These are phyloP conservation scores for Hylaea fasciaria DNA, from an alignment of 2,888 invertebrate genomes.

Conservation along the genomic window DNA sequence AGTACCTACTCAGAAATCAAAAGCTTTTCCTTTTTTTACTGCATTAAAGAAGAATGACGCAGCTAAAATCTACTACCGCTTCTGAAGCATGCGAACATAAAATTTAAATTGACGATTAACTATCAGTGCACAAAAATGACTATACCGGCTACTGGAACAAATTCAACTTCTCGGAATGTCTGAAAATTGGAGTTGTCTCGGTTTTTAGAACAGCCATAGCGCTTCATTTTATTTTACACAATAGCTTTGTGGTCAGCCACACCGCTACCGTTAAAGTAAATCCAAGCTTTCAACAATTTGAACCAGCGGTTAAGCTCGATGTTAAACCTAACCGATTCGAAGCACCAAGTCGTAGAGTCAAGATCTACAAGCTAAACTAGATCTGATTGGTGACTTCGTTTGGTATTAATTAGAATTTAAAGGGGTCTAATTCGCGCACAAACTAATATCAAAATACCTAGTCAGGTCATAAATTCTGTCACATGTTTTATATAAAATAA, in stretches of 20 bases:
- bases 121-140: neutral
- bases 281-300: constrained; percentile 11
- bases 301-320: constrained; percentile 12
- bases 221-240: constrained; percentile 37
- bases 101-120: too few relatives aligned
- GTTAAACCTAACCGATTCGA: neutral
- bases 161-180: constrained; percentile 10
- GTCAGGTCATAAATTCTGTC: too few relatives aligned
- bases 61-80: too few relatives aligned
- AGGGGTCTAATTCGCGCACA: too few relatives aligned
- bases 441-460: too few relatives aligned
- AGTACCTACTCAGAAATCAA: too few relatives aligned
- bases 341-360: neutral
- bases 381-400: too few relatives aligned
- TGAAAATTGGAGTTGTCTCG: neutral
- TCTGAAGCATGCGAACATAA: too few relatives aligned
- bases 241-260: constrained; percentile 39
- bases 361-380: neutral
- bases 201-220: constrained; percentile 18
- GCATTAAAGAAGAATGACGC: too few relatives aligned
- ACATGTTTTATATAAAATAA: too few relatives aligned
- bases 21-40: too few relatives aligned
- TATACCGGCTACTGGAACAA: neutral
- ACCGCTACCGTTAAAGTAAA: constrained; percentile 39
- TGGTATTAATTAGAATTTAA: too few relatives aligned